A percentile compares a stretch with the other conserved stretches of the same genome.
These are phyloP conservation scores for Scaptomyza caliginosa DNA, from an alignment of 2,888 invertebrate species.

Conservation along the genomic window DNA sequence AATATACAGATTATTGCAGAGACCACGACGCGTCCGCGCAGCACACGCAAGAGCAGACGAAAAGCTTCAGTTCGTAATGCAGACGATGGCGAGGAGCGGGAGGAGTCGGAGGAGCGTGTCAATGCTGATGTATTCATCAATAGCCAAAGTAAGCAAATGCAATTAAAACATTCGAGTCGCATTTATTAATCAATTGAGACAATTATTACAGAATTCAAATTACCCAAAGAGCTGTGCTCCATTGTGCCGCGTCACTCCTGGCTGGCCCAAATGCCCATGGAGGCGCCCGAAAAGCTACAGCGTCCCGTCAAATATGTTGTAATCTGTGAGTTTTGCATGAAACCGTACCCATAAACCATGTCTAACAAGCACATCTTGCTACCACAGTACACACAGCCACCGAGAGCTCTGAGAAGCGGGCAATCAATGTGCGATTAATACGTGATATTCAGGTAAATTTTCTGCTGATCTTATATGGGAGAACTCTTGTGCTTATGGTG, in stretches of 20 bases:
- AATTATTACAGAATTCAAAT: constrained; percentile 58
- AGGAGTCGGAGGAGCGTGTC: constrained; percentile 71
- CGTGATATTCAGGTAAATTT: constrained; percentile 84
- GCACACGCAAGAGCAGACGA: constrained; percentile 26
- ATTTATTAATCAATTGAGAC: neutral
- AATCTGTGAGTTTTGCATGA: constrained; percentile 83
- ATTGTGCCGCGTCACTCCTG: constrained; percentile 84
- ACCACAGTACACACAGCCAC: constrained; percentile 85
- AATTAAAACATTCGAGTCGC: no score
- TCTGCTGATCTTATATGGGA: neutral
- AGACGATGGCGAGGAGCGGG: constrained; percentile 26
- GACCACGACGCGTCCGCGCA: constrained; percentile 14
- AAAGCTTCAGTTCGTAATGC: constrained; percentile 17
- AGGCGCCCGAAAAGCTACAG: constrained; percentile 74
- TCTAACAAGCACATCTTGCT: neutral
- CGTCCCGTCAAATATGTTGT: constrained; percentile 85
- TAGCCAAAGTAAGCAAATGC: constrained; percentile 62
- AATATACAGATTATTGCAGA: constrained; percentile 83
- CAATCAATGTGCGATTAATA: constrained; percentile 84
- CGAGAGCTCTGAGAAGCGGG: constrained; percentile 84
- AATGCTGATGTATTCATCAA: constrained; percentile 71
- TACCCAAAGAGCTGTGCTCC: constrained; percentile 70
- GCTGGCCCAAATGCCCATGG: constrained; percentile 85
- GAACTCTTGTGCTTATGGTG: neutral
- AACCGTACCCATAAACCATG: neutral